A percentile compares a stretch with the other conserved stretches of the same genome.
Conservation (phyloP, 2,888 invertebrate genomes). For the Ptychoptera albimana region DNA sequence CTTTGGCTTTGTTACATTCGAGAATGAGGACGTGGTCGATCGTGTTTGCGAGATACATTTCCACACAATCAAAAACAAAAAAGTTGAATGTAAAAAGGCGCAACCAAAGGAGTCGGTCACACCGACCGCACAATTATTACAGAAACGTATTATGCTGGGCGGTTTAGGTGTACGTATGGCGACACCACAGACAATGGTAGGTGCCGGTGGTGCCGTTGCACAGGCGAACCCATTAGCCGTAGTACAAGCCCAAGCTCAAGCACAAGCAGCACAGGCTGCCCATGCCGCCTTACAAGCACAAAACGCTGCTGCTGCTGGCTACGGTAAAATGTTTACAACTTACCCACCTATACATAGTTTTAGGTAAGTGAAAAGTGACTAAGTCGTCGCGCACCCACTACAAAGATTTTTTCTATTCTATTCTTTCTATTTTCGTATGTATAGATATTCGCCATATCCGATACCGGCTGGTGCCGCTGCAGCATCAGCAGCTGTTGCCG, state of each 20-base stretch:
- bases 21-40: slow-evolving; percentile 81
- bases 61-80: slow-evolving; percentile 84
- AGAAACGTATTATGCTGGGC: slow-evolving; percentile 54
- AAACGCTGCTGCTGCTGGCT: slow-evolving; percentile 44
- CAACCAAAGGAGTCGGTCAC: slow-evolving; percentile 81
- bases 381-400: too few relatives aligned
- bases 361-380: slow-evolving; percentile 19
- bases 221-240: slow-evolving; percentile 43
- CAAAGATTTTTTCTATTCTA: not conserved
- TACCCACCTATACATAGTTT: slow-evolving; percentile 37
- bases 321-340: slow-evolving; percentile 46
- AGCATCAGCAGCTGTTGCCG: slow-evolving; percentile 36
- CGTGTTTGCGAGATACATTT: slow-evolving; percentile 88
- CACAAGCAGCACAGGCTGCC: slow-evolving; percentile 26
- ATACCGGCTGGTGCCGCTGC: slow-evolving; percentile 36
- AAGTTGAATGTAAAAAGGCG: slow-evolving; percentile 81
- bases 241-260: slow-evolving; percentile 33
- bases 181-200: slow-evolving; percentile 34
- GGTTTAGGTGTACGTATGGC: slow-evolving; percentile 51
- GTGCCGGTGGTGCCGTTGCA: slow-evolving; percentile 30
- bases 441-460: slow-evolving; percentile 47
- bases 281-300: slow-evolving; percentile 36
- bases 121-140: slow-evolving; percentile 47
- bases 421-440: not conserved
- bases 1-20: slow-evolving; percentile 84